A percentile compares a stretch with the other conserved stretches of the same genome.
Conservation (phyloP, 2,888 invertebrate species). For the Fragum whitleyi region DNA sequence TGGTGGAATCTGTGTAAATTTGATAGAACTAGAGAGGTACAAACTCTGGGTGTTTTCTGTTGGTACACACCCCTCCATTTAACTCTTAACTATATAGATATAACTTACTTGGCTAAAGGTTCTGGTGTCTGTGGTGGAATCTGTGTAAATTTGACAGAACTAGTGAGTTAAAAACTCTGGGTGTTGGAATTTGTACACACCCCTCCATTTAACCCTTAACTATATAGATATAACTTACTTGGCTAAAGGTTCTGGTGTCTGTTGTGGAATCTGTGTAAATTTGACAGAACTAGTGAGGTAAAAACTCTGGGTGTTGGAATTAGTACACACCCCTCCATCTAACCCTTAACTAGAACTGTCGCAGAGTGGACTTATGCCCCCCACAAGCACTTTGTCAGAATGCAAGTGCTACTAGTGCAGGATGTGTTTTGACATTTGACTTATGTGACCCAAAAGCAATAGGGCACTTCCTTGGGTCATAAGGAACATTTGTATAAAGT, state of each 20-base stretch:
- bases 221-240: too few species aligned
- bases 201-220: slow-evolving; percentile 61
- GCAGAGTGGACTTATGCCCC: too few species aligned
- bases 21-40: slow-evolving; percentile 71
- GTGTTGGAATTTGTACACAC: slow-evolving; percentile 63
- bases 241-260: slow-evolving; percentile 58
- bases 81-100: slow-evolving; percentile 57
- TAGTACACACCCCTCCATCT: slow-evolving; percentile 66
- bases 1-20: slow-evolving; percentile 73
- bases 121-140: slow-evolving; percentile 69
- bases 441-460: too few species aligned
- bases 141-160: slow-evolving; percentile 71
- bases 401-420: too few species aligned
- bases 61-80: slow-evolving; percentile 63
- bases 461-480: too few species aligned
- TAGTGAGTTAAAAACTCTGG: slow-evolving; percentile 71
- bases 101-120: slow-evolving; percentile 54
- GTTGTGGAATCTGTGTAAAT: slow-evolving; percentile 72
- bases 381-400: too few species aligned
- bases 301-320: too few species aligned
- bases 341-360: too few species aligned
- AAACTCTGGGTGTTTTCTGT: slow-evolving; percentile 72
- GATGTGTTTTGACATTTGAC: too few species aligned
- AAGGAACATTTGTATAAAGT: too few species aligned
- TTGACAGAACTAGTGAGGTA: slow-evolving; percentile 71